A percentile compares a stretch with the other conserved stretches of the same genome.
Evolutionary conservation across 2,113 vertebrate genomes (phyloP).

Genomic region (Zosterops pallidus): DNA sequence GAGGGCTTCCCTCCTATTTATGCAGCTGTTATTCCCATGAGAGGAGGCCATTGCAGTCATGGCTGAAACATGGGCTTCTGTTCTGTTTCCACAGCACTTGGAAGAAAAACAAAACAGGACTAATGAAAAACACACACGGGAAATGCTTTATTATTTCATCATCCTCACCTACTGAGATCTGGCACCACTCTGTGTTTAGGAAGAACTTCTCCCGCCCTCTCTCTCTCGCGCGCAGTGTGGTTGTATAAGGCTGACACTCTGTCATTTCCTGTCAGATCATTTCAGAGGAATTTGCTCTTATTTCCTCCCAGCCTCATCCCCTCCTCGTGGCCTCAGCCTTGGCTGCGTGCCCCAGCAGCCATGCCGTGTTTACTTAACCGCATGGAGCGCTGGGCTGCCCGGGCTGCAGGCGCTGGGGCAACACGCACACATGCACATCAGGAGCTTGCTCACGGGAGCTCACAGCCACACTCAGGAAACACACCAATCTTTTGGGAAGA

Average conservation of each 20-base stretch:
- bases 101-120: conserved; percentile 94
- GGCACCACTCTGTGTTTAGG: conserved; percentile 84
- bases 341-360: conserved; percentile 38
- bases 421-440: neutral
- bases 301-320: conserved; percentile 85
- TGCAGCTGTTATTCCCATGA: conserved; percentile 86
- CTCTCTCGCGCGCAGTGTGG: conserved; percentile 64
- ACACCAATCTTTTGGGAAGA: neutral
- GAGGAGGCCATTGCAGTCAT: conserved; percentile 84
- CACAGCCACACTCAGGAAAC: neutral
- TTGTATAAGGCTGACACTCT: conserved; percentile 79
- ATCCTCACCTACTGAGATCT: conserved; percentile 98
- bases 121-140: conserved; percentile 99
- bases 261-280: conserved; percentile 94
- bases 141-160: conserved; percentile 99
- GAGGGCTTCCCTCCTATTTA: conserved; percentile 79
- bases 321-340: conserved; percentile 50
- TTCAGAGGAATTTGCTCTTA: conserved; percentile 91
- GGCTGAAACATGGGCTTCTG: conserved; percentile 88
- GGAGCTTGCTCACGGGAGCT: neutral
- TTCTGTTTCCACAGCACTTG: conserved; percentile 96
- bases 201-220: conserved; percentile 81
- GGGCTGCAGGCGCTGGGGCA: neutral
- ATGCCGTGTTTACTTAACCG: conserved; percentile 79
- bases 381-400: conserved; percentile 50